Base-by-base conservation (phyloP, 30 jellyfish, hydroid and myxozoan genomes). In the Cassiopea xamachana region DNA sequence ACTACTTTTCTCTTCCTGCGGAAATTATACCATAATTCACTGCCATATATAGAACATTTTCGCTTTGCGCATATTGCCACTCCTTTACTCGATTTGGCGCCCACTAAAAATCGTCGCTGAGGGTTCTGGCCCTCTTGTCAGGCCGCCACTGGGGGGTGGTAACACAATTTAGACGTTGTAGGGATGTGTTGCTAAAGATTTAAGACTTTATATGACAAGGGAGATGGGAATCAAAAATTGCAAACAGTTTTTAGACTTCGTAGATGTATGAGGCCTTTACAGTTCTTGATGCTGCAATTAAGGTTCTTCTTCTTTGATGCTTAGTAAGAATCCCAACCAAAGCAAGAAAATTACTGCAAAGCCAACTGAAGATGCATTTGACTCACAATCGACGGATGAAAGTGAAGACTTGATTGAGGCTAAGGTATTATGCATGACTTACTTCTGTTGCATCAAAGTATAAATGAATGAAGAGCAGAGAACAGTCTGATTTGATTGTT, bases 321-420 rank as follows among this genome's bases (percentile, higher is more conserved):
- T 27, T 27, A 14, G 14, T 59, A 59, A 59, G 69, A 59, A 6
- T 59, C 69, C 14, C 13, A 76, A n/a, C 44, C 46, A 76, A 45
- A 71, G 85, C 62, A 76, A 43, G 45, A 16, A 45, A 15, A 45
- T 71, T 45, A 18, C 85, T 15, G 67, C 67, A 45, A 71, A 76
- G 7, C 15, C 27, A 47, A 16, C 7, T 47, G 67, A 43, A 7
- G 89, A 70, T 67, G 19, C 46, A 14, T 6, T 80, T 64, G 75
- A 61, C 59, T 60, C 81, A 2, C 64, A 74, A 1, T 81, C 88
- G 3, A 62, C 83, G 1, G 60, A 78, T 59, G 90, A 62, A 13
- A 55, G 10, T 74, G 92, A 89, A 60, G 92, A 89, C 7, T 27
- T 89, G 69, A 61, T 81, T 46, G 96, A 89, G 50, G 92, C 92